Conservation (phyloP, 1,140 invertebrate species). For the Coptotermes formosanus region DNA sequence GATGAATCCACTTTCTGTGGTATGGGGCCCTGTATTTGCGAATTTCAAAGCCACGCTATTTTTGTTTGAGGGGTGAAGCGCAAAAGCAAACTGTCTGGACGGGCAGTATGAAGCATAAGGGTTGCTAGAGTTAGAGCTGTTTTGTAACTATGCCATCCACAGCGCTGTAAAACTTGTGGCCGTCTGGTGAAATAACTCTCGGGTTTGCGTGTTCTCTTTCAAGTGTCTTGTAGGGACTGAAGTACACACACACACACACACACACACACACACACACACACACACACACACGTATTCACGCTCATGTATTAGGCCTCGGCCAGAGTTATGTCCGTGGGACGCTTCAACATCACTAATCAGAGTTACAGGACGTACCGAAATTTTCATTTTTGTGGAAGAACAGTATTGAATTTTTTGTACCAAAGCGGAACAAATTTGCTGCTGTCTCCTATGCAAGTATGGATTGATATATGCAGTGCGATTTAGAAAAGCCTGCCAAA, state of each 20-base stretch:
- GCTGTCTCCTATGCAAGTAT: no score
- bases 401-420: background rate
- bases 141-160: conserved; percentile 27
- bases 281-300: background rate
- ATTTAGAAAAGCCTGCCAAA: no score
- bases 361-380: background rate
- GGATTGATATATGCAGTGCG: no score
- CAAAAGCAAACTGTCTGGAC: background rate
- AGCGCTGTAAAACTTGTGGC: conserved; percentile 25
- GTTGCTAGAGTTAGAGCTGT: background rate
- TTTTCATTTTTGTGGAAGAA: background rate
- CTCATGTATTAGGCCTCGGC: no score
- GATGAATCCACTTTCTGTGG: background rate
- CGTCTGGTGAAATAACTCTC: conserved; percentile 25
- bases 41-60: background rate
- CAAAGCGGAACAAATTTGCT: no score
- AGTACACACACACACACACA: background rate
- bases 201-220: background rate
- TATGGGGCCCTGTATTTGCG: background rate
- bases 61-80: background rate
- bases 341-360: background rate
- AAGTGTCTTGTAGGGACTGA: background rate
- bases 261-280: background rate
- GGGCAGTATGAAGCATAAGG: background rate
- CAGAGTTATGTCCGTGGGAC: background rate